Evolutionary conservation across 2,113 vertebrate genomes (phyloP), one percentile per base, ranked within the genome.

Genomic region (Heterochromis multidens): DNA sequence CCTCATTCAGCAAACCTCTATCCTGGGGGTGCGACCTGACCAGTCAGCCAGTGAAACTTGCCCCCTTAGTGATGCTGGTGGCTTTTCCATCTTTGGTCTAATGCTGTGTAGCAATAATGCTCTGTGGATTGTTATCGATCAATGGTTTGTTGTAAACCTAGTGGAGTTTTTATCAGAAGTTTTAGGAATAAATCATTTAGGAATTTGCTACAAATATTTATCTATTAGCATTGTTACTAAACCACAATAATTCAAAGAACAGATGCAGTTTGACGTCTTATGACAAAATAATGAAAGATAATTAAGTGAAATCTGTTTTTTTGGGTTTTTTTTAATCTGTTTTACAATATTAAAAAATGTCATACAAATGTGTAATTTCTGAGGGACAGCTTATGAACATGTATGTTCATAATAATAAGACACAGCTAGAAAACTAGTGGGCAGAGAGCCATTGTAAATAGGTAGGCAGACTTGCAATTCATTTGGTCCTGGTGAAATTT

Each of bases 201-300:
- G 1, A 0, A 25, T 43, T n/a, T 25, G 63, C 7, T 25, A 40
- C 35, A 9, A 65, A 33, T 9, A n/a, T 37, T 13, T 23, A 25
- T 67, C 13, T 0, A 67, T n/a, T 16, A 40, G 35, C 62, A 8
- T 16, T 1, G n/a, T 43, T 43, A 43, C 35, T 67, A 43, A 67
- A 43, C 35, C 40, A 67, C 63, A n/a, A n/a, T n/a, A n/a, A n/a
- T n/a, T n/a, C n/a, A n/a, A n/a, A n/a, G n/a, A n/a, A n/a, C n/a
- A n/a, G n/a, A n/a, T n/a, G n/a, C n/a, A 67, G 35, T 43, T 67
- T 67, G 63, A 3, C 35, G 2, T 1, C 0, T 43, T 67, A 65
- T 40, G 14, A 25, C 37, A 67, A 9, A 6, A 1, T 0, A 9
- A 67, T 16, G 0, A 40, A 67, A 2, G 35, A 67, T n/a, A 35